A percentile compares a stretch with the other conserved stretches of the same genome.
These are phyloP conservation scores for Gymnocypris eckloni DNA, from an alignment of 2,797 vertebrate genomes.

Conservation along the genomic window DNA sequence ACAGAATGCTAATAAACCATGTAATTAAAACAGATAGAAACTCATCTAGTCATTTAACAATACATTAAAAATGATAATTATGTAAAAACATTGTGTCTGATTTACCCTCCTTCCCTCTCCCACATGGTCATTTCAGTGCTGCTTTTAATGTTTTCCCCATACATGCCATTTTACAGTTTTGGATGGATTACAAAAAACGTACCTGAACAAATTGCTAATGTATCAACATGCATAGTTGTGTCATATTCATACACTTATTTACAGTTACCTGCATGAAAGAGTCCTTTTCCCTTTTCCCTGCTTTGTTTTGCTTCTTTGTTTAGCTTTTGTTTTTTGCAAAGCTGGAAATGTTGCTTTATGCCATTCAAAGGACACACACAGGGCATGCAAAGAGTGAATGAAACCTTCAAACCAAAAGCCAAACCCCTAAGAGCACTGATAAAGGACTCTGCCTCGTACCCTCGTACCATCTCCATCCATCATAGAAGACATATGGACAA, in stretches of 20 bases:
- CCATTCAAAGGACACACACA: conserved; percentile 79
- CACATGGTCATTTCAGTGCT: background rate
- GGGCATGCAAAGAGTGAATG: conserved; percentile 83
- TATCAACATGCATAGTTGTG: conserved; percentile 96
- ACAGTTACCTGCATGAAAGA: conserved; percentile 84
- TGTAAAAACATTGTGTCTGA: conserved; percentile 74
- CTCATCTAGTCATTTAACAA: conserved; percentile 23
- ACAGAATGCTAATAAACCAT: conserved; percentile 69
- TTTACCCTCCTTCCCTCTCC: background rate
- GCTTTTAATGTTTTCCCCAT: conserved; percentile 73
- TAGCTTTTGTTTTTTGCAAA: conserved; percentile 68
- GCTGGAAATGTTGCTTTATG: conserved; percentile 86
- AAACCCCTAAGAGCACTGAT: conserved; percentile 87
- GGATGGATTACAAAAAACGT: conserved; percentile 91
- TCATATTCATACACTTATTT: conserved; percentile 89
- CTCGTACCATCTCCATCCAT: conserved; percentile 86
- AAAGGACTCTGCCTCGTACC: conserved; percentile 81
- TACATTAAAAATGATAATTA: conserved; percentile 74
- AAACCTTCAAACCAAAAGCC: conserved; percentile 48
- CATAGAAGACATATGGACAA: conserved; percentile 87
- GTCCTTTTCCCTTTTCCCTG: conserved; percentile 73
- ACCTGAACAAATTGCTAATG: conserved; percentile 97
- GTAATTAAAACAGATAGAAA: conserved; percentile 66
- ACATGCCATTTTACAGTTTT: conserved; percentile 89
- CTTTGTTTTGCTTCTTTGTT: conserved; percentile 78